phyloP scores from a whole-genome alignment of 1,140 invertebrate species.

The Scaptodrosophila lebanonensis region DNA sequence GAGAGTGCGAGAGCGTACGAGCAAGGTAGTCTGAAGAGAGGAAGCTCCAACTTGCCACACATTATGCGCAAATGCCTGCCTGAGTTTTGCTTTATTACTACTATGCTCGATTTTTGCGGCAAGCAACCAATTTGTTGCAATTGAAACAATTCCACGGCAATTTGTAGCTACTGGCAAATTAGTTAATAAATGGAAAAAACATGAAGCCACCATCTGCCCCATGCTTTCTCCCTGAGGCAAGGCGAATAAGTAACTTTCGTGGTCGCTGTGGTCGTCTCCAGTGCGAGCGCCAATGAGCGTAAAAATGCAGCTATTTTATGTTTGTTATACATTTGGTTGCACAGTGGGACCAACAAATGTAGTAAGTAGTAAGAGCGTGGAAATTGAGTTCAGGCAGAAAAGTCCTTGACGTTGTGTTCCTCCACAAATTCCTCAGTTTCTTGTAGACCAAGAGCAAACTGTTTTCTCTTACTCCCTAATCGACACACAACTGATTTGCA shows the following conservation, averaged over 20 bases:
- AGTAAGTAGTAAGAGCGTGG: conserved; percentile 13
- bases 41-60: conserved; percentile 35
- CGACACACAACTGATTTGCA: too few species aligned
- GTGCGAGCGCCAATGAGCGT: background rate
- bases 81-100: conserved; percentile 1
- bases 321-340: conserved; percentile 1
- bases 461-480: too few species aligned
- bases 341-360: conserved; percentile 15
- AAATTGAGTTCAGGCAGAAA: conserved; percentile 23
- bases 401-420: too few species aligned
- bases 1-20: conserved; percentile 8
- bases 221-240: conserved; percentile 10
- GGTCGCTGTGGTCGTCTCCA: too few species aligned
- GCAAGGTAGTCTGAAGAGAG: too few species aligned
- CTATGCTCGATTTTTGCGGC: conserved; percentile 3
- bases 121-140: conserved; percentile 65
- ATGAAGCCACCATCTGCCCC: conserved; percentile 3
- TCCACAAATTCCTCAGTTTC: too few species aligned
- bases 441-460: too few species aligned
- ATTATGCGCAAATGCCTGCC: conserved; percentile 11
- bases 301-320: conserved; percentile 22
- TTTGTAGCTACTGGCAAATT: conserved; percentile 70
- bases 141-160: conserved; percentile 67
- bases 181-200: conserved; percentile 65
- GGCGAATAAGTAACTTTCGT: conserved; percentile 4